Conservation (phyloP, 2,888 invertebrate genomes). For the Himalopsyche tibetana region DNA sequence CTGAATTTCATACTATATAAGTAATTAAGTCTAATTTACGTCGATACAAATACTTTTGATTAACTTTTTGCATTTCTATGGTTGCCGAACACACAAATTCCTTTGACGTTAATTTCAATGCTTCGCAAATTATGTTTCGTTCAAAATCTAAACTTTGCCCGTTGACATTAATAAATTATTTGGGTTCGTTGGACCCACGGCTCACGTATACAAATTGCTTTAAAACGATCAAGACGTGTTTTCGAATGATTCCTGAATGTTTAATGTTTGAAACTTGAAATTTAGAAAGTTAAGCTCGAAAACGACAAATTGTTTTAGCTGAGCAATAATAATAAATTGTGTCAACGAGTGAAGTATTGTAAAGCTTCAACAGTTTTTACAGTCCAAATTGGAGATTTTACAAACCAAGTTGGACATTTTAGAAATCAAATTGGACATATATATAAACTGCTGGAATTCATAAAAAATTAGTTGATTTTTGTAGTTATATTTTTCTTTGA, state of each 20-base stretch:
- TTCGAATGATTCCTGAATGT: neutral
- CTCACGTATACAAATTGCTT: neutral
- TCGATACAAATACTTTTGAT: too few species aligned
- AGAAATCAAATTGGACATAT: too few species aligned
- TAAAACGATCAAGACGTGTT: neutral
- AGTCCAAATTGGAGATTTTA: too few species aligned
- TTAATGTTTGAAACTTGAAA: neutral
- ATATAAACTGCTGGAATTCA: too few species aligned
- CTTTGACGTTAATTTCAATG: neutral
- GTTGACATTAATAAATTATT: constrained; percentile 12
- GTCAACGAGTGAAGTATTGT: too few species aligned
- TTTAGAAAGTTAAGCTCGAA: neutral
- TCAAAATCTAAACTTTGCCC: neutral
- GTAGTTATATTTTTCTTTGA: too few species aligned
- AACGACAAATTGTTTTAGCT: neutral
- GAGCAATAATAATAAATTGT: neutral
- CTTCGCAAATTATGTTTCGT: neutral
- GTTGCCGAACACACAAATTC: neutral
- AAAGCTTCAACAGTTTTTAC: too few species aligned
- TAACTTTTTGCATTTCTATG: neutral
- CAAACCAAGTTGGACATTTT: too few species aligned
- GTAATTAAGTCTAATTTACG: too few species aligned
- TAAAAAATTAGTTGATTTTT: too few species aligned
- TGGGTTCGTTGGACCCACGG: neutral
- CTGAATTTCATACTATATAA: too few species aligned